Evolutionary conservation across 2,113 vertebrate genomes (phyloP), one percentile per base, ranked within the genome.

Genomic region (Rhabdomys dilectus): DNA sequence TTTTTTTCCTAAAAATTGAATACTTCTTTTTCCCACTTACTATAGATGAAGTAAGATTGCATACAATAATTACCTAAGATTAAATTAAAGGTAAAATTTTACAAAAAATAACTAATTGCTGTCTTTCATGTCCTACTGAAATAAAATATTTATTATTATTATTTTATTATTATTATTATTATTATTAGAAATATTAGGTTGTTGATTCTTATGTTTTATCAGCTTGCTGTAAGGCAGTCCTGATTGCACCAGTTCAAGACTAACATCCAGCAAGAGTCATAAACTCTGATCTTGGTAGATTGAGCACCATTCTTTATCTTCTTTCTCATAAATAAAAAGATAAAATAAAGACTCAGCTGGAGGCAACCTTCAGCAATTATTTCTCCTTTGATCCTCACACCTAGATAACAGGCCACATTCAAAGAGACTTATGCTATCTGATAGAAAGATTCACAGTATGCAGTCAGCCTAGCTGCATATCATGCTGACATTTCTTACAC

Each of bases 301-400:
- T 90, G 88, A 92, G 58, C 21, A 48, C 34, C 86, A 92, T 5
- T 36, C 78, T 97, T 97, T 96, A 86, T 97, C 87, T 84, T 90
- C 82, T 48, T 89, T 39, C 81, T 93, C 90, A 96, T 96, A 96
- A 97, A 96, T 82, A 97, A 45, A 89, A 51, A 94, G 62, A 95
- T 93, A 96, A 95, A 93, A 95, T 4, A 45, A 5, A 76, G 60
- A 15, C 60, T 66, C 76, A 88, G 58, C 58, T 96, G 76, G 94
- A 98, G 93, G 10, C 1, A 42, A 39, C 36, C 19, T 80, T 82
- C 84, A 62, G 76, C 91, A 96, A 95, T 97, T 96, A 96, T 66
- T 96, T 96, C 78, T 88, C 58, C 39, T 88, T 7, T 96, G 95
- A 95, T 97, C 89, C 80, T 95, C 39, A 72, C 85, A 31, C 89